Base-by-base conservation (phyloP, 2,113 vertebrate genomes). In the Channa maculata region DNA sequence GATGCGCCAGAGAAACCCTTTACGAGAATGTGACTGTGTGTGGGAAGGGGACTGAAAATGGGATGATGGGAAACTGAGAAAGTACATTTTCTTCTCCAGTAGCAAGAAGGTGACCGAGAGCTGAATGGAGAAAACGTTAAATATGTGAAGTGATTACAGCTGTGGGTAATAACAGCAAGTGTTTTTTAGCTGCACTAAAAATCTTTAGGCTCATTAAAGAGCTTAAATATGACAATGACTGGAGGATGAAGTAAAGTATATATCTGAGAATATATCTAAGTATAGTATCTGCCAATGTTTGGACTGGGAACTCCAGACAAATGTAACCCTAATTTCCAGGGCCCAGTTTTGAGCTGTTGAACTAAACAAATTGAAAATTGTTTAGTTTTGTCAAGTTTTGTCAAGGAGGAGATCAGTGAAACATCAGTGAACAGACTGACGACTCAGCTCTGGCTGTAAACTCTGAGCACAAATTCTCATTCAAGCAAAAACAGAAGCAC, bases 11-110 rank as follows among this genome's bases (percentile, higher is more conserved):
- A 83, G 85, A 2, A 79, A 84, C 70, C 66, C 72, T 1, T 64
- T 91, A 0, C 33, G 81, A 1, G 88, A 91, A 39, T 91, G 90
- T 11, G 87, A 90, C 88, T 91, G 90, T 15, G 39, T 90, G 44
- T 90, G 87, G 81, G 88, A 90, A 66, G 88, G 82, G 0, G 78
- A 90, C 75, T 86, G 85, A 88, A 1, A 8, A 6, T 0, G 5
- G 5, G n/a, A 1, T 0, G 2, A 3, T 6, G 6, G 6, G 53
- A 7, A 5, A 59, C 12, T 5, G 39, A 1, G 48, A 39, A 33
- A n/a, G 7, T 13, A 2, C 1, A 24, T 10, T 51, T 5, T 36
- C 7, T 14, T 44, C 43, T n/a, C 54, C 59, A 51, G 57, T 51
- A 45, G 24, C 0, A 4, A 44, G 52, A 55, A n/a, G 53, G 41